Evolutionary conservation across 2,113 vertebrate genomes (phyloP).

Genomic region (Misgurnus mizolepis): DNA sequence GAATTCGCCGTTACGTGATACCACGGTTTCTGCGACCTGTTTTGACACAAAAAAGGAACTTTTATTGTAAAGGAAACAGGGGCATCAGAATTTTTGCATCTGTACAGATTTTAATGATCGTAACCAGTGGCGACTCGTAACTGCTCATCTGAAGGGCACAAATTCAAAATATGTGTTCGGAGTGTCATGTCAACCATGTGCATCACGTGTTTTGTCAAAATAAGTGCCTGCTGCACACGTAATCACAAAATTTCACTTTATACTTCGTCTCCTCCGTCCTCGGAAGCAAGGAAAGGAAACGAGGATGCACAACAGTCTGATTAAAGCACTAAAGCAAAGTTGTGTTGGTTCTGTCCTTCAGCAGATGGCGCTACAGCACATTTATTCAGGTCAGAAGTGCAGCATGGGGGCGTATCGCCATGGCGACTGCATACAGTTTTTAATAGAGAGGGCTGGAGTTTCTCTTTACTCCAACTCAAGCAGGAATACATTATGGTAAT

Average conservation of each 20-base stretch:
- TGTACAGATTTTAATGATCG: background rate
- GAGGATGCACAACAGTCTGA: background rate
- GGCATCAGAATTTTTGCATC: background rate
- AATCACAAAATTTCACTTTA: too few relatives aligned
- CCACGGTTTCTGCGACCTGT: constrained; percentile 92
- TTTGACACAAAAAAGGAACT: background rate
- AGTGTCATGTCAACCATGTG: too few relatives aligned
- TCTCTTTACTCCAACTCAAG: constrained; percentile 60
- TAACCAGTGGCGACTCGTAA: too few relatives aligned
- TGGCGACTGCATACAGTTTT: constrained; percentile 60
- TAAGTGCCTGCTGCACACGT: too few relatives aligned
- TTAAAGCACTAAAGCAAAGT: background rate
- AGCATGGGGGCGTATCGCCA: constrained; percentile 50
- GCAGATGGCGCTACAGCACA: constrained; percentile 49
- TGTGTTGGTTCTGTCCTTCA: constrained; percentile 12
- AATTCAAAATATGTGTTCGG: too few relatives aligned
- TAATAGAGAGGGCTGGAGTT: constrained; percentile 61
- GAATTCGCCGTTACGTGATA: constrained; percentile 90
- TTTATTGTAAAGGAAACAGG: too few relatives aligned
- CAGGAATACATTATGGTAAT: constrained; percentile 73
- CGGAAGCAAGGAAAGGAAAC: too few relatives aligned
- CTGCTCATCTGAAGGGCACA: too few relatives aligned
- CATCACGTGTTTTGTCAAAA: too few relatives aligned
- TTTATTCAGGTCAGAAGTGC: constrained; percentile 16
- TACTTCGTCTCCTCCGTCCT: too few relatives aligned